A percentile compares a stretch with the other conserved stretches of the same genome.
Conservation (phyloP, 2,797 vertebrate species). For the Coracias cyanogaster region DNA sequence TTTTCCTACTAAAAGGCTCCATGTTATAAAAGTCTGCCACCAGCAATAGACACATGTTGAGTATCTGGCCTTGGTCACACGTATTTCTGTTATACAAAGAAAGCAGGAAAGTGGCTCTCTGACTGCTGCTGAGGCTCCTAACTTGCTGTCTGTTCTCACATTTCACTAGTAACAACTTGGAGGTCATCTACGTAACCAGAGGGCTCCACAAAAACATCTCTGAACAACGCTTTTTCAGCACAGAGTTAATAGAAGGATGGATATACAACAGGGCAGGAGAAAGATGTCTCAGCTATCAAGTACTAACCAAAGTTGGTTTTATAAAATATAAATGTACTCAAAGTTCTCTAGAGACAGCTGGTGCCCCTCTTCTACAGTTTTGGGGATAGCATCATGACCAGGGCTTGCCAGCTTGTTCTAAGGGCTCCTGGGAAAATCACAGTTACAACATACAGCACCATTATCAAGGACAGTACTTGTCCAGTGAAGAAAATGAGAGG, state of each 20-base stretch:
- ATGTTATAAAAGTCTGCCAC: neutral
- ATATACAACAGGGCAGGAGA: neutral
- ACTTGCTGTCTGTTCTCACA: neutral
- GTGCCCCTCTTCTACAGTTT: neutral
- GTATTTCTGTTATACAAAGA: neutral
- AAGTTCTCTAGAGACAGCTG: neutral
- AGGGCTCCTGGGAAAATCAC: neutral
- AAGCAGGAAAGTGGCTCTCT: neutral
- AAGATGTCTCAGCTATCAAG: neutral
- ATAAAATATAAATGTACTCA: neutral
- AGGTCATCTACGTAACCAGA: neutral
- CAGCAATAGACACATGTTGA: neutral
- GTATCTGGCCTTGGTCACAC: neutral
- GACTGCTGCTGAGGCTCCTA: neutral
- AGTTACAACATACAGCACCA: neutral
- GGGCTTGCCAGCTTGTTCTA: neutral
- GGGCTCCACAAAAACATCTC: neutral
- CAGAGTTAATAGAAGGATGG: neutral
- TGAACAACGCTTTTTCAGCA: neutral
- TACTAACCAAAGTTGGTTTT: neutral
- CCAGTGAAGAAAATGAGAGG: neutral
- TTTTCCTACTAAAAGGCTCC: neutral
- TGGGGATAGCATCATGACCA: neutral
- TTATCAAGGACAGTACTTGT: neutral
- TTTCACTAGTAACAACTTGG: neutral